Base-by-base conservation (phyloP, 2,113 vertebrate genomes). In the Semicossyphus pulcher region DNA sequence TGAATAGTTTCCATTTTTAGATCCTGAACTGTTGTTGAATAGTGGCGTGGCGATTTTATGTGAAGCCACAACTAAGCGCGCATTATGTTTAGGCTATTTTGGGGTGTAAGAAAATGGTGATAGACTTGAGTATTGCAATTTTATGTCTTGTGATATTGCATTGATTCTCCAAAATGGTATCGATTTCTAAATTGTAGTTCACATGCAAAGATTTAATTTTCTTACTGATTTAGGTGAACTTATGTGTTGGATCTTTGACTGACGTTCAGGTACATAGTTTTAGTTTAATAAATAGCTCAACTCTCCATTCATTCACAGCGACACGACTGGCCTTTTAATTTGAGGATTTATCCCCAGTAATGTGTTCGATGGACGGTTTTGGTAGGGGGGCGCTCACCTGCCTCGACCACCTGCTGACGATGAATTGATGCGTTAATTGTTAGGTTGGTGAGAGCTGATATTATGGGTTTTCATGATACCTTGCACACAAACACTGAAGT, bases 381-480 rank as follows among this genome's bases (percentile, higher is more conserved):
- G 70, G 78, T 51, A 72, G 29, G 20, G 18, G 67, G 66, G 41
- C 44, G 5, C 53, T 86, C 84, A 70, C 74, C 76, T 75, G 73
- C 71, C 47, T 47, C n/a, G 56, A 74, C 73, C 76, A 75, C 78
- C 58, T 67, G 72, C 75, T 66, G 28, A 31, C 85, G 60, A 83
- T 83, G 71, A 78, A 63, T 76, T 57, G 86, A 78, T 68, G 78
- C 5, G 45, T 37, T 88, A 74, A 87, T 74, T 83, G 67, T 77
- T 56, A 42, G 66, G 36, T 36, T 44, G 48, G 49, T 14, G 57
- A 67, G 28, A 60, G 61, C 58, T 79, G 14, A 69, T 81, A 69
- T 76, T 73, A 48, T 49, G 29, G 45, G 9, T 42, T 61, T 68
- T 75, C 36, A 64, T 84, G 58, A 47, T 29, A 41, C n/a, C 37